These are phyloP conservation scores for Neopipo cinnamomea DNA, from an alignment of 2,113 vertebrate species.

Conservation along the genomic window DNA sequence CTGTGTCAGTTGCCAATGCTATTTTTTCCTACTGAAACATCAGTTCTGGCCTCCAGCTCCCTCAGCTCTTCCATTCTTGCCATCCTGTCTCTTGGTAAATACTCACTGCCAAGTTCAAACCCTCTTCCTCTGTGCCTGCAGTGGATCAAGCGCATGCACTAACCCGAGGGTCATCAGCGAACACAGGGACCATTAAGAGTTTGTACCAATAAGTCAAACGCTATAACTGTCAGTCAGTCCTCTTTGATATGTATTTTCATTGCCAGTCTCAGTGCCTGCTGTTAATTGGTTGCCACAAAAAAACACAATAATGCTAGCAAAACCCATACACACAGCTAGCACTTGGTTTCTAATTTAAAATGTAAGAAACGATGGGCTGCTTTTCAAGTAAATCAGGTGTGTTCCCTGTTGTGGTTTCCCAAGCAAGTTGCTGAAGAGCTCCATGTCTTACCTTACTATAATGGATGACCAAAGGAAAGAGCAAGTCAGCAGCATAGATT, in stretches of 20 bases:
- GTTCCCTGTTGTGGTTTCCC: neutral
- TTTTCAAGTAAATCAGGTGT: neutral
- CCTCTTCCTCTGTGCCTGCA: neutral
- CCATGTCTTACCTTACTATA: neutral
- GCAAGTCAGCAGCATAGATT: neutral
- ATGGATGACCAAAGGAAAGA: neutral
- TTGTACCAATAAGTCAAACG: neutral
- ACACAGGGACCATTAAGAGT: neutral
- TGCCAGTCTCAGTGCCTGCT: neutral
- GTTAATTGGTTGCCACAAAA: neutral
- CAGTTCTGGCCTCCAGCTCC: neutral
- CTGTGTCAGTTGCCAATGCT: neutral
- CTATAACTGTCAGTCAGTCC: neutral
- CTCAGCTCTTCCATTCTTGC: neutral
- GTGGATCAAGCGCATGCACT: neutral
- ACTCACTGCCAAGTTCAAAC: neutral
- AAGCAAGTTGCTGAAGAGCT: neutral
- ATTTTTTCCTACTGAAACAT: neutral
- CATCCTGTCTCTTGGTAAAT: neutral
- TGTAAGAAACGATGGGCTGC: neutral
- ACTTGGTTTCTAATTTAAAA: neutral
- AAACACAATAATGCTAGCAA: neutral
- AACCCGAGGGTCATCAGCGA: neutral
- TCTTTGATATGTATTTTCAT: neutral
- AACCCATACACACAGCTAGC: neutral